Evolutionary conservation across 2,113 vertebrate genomes (phyloP), one percentile per base, ranked within the genome.

Genomic region (Brevimyrus niger): DNA sequence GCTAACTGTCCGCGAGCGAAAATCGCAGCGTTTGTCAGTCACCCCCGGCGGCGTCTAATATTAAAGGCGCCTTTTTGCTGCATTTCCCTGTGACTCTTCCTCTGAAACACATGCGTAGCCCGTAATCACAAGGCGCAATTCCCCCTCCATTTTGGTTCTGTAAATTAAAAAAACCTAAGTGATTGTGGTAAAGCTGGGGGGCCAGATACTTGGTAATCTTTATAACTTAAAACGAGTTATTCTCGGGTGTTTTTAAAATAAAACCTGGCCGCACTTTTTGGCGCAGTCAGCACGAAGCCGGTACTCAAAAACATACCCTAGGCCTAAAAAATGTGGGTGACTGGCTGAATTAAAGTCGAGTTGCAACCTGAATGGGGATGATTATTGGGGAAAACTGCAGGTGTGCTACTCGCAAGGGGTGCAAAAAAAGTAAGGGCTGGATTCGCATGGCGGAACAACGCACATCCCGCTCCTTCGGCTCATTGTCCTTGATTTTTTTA

Each of bases 1-100:
- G 76, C 76, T 84, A 84, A 47, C 76, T 86, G 46, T 27, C 46
- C 19, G 83, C 83, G 46, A 86, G 83, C 83, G 94, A 91, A 94
- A 91, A 69, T 90, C 93, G 91, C 91, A 93, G 94, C 94, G 90
- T 92, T 92, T 94, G 91, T 94, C 93, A 94, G n/a, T 93, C 93
- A 91, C 91, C 90, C 89, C 86, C 90, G 92, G 91, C 92, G 76
- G 76, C 76, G 38, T 69, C 61, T 27, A 13, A 69, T 69, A 31
- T 69, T 69, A 69, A 69, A 69, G 61, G 61, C 61, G 61, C 61
- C 61, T 69, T 69, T 69, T 69, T 69, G 61, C 61, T 69, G 61
- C 61, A 31, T 69, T 69, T 69, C 27, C 61, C 61, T 69, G 3
- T 69, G 61, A 69, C 61, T 65, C 61, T 27, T 11, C 10, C n/a